Evolutionary conservation across 2,797 vertebrate species (phyloP).

Genomic region (Muraenolepis orangiensis): DNA sequence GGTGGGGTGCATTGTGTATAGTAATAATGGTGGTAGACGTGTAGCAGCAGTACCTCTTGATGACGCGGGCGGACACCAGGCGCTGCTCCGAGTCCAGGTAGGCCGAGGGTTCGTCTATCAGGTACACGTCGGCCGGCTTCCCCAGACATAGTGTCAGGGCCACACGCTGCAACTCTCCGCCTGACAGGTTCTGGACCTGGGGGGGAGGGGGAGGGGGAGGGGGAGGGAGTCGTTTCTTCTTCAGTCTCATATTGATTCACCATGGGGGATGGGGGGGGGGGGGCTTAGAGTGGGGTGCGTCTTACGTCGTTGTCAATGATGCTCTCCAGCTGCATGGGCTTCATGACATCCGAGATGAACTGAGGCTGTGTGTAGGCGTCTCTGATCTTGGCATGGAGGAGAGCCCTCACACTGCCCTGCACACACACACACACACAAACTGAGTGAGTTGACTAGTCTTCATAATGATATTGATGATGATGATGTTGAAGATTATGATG

Average conservation of each 20-base stretch:
- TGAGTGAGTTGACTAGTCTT: background rate
- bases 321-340: conserved; percentile 92
- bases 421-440: background rate
- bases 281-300: background rate
- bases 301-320: conserved; percentile 93
- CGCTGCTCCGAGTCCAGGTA: conserved; percentile 98
- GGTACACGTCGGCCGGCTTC: conserved; percentile 95
- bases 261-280: too few species aligned
- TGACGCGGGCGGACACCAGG: conserved; percentile 93
- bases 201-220: background rate
- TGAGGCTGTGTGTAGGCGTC: conserved; percentile 96
- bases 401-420: conserved; percentile 90
- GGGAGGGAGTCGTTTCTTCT: too few species aligned
- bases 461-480: background rate
- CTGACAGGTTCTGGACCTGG: conserved; percentile 93
- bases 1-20: background rate
- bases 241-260: too few species aligned
- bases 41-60: conserved; percentile 95
- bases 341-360: conserved; percentile 98
- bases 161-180: conserved; percentile 93
- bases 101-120: conserved; percentile 93
- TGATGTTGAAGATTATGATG: background rate
- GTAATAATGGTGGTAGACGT: too few species aligned
- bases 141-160: conserved; percentile 93
- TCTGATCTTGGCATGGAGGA: conserved; percentile 94